phyloP scores from a whole-genome alignment of 1,140 invertebrate species.

The Scaptomyza hsui region DNA sequence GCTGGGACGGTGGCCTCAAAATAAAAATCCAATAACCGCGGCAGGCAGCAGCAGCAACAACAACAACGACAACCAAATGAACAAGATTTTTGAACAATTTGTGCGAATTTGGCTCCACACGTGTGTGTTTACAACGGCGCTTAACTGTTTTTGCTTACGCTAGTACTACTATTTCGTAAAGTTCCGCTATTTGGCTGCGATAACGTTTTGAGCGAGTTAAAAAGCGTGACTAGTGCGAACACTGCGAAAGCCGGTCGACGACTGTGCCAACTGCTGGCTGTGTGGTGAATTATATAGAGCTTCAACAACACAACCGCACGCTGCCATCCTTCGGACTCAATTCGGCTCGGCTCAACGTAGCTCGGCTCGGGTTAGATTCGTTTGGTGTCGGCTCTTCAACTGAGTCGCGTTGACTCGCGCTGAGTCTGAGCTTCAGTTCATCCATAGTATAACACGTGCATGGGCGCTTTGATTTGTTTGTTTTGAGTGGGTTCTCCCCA shows the following conservation, averaged over 20 bases:
- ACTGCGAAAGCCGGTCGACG: slow-evolving; percentile 69
- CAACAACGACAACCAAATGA: background rate
- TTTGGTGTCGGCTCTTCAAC: too few relatives aligned
- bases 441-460: slow-evolving; percentile 47
- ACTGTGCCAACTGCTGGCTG: slow-evolving; percentile 54
- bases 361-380: slow-evolving; percentile 4
- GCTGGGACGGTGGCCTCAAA: slow-evolving; percentile 20
- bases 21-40: slow-evolving; percentile 63
- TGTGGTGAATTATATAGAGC: slow-evolving; percentile 61
- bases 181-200: slow-evolving; percentile 16
- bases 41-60: background rate
- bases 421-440: slow-evolving; percentile 15
- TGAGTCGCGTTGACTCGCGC: background rate
- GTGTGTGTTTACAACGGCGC: slow-evolving; percentile 33
- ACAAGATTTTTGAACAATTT: slow-evolving; percentile 6
- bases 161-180: slow-evolving; percentile 14
- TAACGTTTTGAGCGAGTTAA: slow-evolving; percentile 6
- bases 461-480: slow-evolving; percentile 48
- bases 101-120: slow-evolving; percentile 32
- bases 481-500: slow-evolving; percentile 48
- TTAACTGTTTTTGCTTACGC: slow-evolving; percentile 1
- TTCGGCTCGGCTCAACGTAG: slow-evolving; percentile 7
- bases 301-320: background rate
- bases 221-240: slow-evolving; percentile 44
- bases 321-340: slow-evolving; percentile 21